phyloP scores from a whole-genome alignment of 2,797 vertebrate species.

The Rhinichthys osculus region DNA sequence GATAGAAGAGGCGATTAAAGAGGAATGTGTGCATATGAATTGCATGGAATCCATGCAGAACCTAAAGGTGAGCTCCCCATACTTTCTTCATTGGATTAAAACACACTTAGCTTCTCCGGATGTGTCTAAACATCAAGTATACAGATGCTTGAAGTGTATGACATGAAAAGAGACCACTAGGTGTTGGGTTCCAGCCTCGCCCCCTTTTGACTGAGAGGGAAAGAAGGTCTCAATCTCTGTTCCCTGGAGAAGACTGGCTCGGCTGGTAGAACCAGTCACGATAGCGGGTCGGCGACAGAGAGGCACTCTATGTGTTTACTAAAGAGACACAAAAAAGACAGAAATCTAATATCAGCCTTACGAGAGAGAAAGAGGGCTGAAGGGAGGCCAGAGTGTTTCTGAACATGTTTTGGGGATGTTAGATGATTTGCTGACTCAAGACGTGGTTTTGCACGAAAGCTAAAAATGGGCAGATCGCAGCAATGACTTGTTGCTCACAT shows the following conservation, averaged over 20 bases:
- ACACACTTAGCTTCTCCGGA: not conserved
- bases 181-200: slow-evolving; percentile 36
- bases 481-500: not conserved
- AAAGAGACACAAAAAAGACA: slow-evolving; percentile 8
- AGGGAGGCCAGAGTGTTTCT: slow-evolving; percentile 4
- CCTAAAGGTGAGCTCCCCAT: slow-evolving; percentile 2
- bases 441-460: not conserved
- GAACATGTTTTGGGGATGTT: slow-evolving; percentile 9
- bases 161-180: slow-evolving; percentile 11
- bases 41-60: slow-evolving; percentile 3
- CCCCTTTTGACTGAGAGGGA: slow-evolving; percentile 33
- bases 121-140: not conserved
- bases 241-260: slow-evolving; percentile 51
- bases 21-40: slow-evolving; percentile 6
- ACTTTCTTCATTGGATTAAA: not conserved
- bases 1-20: not conserved
- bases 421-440: slow-evolving; percentile 13
- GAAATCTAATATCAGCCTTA: slow-evolving; percentile 45
- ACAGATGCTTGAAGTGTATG: not conserved
- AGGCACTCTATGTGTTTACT: slow-evolving; percentile 33
- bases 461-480: slow-evolving; percentile 18
- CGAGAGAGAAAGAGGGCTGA: not conserved
- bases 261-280: slow-evolving; percentile 60
- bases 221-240: slow-evolving; percentile 29
- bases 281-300: slow-evolving; percentile 14